A percentile compares a stretch with the other conserved stretches of the same genome.
phyloP scores from a whole-genome alignment of 1,140 invertebrate species.

The Ostrea edulis region DNA sequence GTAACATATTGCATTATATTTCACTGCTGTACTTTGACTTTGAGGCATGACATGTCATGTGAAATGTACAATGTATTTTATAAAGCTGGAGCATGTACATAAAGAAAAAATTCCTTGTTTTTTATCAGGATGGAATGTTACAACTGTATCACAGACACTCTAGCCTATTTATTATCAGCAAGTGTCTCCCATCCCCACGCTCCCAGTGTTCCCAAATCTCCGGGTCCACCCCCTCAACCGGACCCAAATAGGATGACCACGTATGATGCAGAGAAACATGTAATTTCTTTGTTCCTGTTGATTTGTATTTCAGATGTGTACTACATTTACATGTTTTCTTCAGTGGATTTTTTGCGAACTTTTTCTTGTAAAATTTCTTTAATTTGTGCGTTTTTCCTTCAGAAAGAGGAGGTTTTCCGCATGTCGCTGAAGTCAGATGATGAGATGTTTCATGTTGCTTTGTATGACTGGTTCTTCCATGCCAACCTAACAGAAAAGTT shows the following conservation, averaged over 20 bases:
- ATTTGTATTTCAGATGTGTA: background rate
- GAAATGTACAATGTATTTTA: too few species aligned
- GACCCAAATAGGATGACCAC: constrained; percentile 76
- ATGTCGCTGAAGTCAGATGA: constrained; percentile 84
- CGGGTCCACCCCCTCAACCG: constrained; percentile 77
- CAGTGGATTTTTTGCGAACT: background rate
- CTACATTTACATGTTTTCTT: background rate
- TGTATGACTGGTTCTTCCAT: constrained; percentile 96
- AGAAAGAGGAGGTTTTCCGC: constrained; percentile 80
- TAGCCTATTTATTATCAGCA: constrained; percentile 89
- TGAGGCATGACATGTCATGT: too few species aligned
- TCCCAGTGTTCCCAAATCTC: constrained; percentile 79
- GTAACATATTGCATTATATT: too few species aligned
- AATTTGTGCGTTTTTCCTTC: constrained; percentile 45
- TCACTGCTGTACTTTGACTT: too few species aligned
- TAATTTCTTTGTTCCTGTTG: constrained; percentile 40
- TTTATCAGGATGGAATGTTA: constrained; percentile 90
- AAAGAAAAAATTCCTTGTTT: background rate
- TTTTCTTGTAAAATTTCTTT: background rate
- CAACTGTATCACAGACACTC: constrained; percentile 89
- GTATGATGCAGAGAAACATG: constrained; percentile 77
- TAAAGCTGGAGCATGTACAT: too few species aligned
- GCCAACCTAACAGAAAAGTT: constrained; percentile 88
- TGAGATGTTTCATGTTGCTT: constrained; percentile 92
- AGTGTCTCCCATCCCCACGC: constrained; percentile 80